Percentiles rank a stretch among this genome's conserved stretches.
Conservation (phyloP, 1,140 invertebrate species). For the Sinella curviseta region DNA sequence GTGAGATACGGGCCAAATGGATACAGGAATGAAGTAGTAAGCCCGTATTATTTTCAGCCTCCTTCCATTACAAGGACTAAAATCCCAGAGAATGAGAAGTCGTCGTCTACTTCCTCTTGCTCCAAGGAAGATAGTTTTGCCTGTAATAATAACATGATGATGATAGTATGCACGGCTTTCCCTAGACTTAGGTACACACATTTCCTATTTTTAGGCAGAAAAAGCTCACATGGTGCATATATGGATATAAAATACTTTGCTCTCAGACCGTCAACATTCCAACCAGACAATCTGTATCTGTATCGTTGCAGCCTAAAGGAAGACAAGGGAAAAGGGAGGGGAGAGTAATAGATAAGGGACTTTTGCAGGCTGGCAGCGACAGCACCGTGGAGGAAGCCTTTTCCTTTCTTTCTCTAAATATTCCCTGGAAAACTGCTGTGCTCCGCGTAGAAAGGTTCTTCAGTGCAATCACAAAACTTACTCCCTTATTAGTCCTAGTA, state of each 20-base stretch:
- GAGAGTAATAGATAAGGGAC: conserved; percentile 1
- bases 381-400: not conserved
- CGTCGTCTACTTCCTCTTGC: not conserved
- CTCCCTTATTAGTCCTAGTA: not conserved
- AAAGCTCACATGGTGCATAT: no score
- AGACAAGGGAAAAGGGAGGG: not conserved
- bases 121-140: not conserved
- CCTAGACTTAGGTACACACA: no score
- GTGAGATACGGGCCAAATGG: not conserved
- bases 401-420: conserved; percentile 4
- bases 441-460: not conserved
- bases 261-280: no score
- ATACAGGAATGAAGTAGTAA: not conserved
- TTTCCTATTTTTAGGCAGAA: no score
- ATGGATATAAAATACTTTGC: no score
- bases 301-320: not conserved
- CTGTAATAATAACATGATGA: no score
- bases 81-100: not conserved
- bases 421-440: not conserved
- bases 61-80: not conserved
- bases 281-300: not conserved
- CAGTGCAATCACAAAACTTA: not conserved
- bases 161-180: no score
- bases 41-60: no score
- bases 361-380: no score